phyloP scores from a whole-genome alignment of 1,140 invertebrate genomes.

The Microplitis demolitor region DNA sequence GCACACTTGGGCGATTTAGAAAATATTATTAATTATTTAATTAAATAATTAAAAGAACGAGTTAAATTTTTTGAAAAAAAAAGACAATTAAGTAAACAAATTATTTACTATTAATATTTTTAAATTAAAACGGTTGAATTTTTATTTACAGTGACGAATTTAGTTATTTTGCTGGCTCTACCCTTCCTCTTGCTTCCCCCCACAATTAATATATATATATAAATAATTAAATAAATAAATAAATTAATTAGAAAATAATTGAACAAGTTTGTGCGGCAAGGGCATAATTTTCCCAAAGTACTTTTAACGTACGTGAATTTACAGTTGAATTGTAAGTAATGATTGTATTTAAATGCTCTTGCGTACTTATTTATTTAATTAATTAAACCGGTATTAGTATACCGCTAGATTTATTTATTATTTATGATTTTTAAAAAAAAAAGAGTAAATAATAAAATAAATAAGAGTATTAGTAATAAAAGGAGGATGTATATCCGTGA shows the following conservation, averaged over 20 bases:
- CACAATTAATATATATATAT: constrained; percentile 44
- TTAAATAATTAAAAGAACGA: background rate
- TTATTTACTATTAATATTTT: background rate
- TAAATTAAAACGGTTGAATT: constrained; percentile 13
- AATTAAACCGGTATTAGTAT: constrained; percentile 1
- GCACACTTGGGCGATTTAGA: constrained; percentile 4
- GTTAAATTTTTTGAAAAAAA: constrained; percentile 29
- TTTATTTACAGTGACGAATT: constrained; percentile 42
- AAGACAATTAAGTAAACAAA: background rate
- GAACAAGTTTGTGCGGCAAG: too few relatives aligned
- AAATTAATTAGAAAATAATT: constrained; percentile 10
- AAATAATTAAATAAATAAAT: constrained; percentile 13
- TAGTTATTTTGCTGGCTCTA: constrained; percentile 59
- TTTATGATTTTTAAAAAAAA: background rate
- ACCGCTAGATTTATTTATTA: background rate
- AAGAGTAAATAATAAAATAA: background rate
- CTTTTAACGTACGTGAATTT: too few relatives aligned
- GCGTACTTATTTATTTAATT: background rate
- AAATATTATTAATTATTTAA: constrained; percentile 7
- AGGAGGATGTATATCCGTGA: constrained; percentile 7
- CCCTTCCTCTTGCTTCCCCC: constrained; percentile 62
- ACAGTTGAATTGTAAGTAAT: too few relatives aligned
- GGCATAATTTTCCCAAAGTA: background rate
- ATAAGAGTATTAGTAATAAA: background rate
- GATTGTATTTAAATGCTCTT: too few relatives aligned